Evolutionary conservation across 1,140 invertebrate species (phyloP).

Genomic region (Drosophila varians): DNA sequence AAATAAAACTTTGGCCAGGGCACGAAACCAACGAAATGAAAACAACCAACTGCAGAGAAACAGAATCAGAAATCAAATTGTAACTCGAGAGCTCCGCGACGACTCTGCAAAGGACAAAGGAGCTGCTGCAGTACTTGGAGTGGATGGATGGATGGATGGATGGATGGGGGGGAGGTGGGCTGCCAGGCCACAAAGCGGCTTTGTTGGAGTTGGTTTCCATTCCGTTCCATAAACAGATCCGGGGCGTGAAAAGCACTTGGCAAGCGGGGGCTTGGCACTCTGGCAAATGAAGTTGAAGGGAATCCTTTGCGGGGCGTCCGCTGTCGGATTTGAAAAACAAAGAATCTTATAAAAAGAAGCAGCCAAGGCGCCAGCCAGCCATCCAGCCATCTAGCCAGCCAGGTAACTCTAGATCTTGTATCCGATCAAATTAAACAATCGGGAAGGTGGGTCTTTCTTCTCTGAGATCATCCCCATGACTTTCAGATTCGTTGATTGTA

Average conservation of each 20-base stretch:
- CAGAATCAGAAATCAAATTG: constrained; percentile 74
- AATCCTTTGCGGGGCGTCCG: not conserved
- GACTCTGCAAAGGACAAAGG: constrained; percentile 28
- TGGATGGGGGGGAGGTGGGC: constrained; percentile 10
- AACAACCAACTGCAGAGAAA: constrained; percentile 51
- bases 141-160: not conserved
- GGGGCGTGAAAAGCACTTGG: constrained; percentile 73
- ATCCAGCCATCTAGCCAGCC: constrained; percentile 27
- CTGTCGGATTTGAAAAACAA: constrained; percentile 8
- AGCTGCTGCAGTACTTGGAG: constrained; percentile 21
- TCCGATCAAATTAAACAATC: constrained; percentile 35
- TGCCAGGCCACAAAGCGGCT: constrained; percentile 50
- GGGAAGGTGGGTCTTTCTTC: constrained; percentile 9
- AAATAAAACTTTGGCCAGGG: constrained; percentile 63
- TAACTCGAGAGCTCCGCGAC: constrained; percentile 57
- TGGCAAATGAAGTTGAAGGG: constrained; percentile 10
- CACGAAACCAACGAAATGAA: constrained; percentile 42
- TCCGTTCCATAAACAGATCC: constrained; percentile 31
- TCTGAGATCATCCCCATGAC: constrained; percentile 23
- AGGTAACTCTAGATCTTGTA: constrained; percentile 38
- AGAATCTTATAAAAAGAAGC: not conserved
- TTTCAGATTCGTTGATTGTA: constrained; percentile 17
- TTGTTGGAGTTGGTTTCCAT: constrained; percentile 46
- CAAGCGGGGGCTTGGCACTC: constrained; percentile 50
- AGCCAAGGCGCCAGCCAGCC: constrained; percentile 26